A percentile compares a stretch with the other conserved stretches of the same genome.
These are phyloP conservation scores for Diplolepis rosae DNA, from an alignment of 2,888 invertebrate genomes.

Conservation along the genomic window DNA sequence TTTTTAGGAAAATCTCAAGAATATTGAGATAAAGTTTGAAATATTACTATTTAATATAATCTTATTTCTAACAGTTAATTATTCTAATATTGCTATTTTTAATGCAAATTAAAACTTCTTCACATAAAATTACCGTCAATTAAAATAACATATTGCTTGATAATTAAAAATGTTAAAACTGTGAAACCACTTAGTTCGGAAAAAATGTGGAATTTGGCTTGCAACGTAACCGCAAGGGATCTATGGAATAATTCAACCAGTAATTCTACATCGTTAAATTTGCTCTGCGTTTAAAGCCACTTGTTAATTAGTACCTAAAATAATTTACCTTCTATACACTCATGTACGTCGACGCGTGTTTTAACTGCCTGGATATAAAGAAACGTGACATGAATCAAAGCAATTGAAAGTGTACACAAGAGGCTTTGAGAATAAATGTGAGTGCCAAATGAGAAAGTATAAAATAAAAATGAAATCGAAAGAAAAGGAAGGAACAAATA, in stretches of 20 bases:
- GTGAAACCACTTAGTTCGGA: no score
- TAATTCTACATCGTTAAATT: slow-evolving; percentile 22
- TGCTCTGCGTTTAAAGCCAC: not conserved
- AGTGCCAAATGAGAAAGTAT: not conserved
- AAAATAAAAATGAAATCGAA: not conserved
- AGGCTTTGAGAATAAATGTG: not conserved
- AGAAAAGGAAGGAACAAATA: not conserved
- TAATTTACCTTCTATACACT: not conserved
- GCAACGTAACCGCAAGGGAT: not conserved
- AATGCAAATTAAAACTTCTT: no score
- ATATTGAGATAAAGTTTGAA: no score
- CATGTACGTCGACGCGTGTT: not conserved
- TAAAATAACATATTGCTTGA: no score
- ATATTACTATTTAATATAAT: no score
- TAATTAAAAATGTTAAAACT: no score
- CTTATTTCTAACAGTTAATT: no score
- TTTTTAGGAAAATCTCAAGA: no score
- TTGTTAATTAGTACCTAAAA: slow-evolving; percentile 9
- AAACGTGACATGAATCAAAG: slow-evolving; percentile 13
- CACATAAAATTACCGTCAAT: no score
- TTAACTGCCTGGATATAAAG: not conserved
- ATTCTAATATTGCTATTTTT: no score
- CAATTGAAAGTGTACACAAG: not conserved
- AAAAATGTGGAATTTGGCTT: not conserved
- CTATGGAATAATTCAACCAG: no score